Base-by-base conservation (phyloP, 2,888 invertebrate species). In the Atherix ibis region DNA sequence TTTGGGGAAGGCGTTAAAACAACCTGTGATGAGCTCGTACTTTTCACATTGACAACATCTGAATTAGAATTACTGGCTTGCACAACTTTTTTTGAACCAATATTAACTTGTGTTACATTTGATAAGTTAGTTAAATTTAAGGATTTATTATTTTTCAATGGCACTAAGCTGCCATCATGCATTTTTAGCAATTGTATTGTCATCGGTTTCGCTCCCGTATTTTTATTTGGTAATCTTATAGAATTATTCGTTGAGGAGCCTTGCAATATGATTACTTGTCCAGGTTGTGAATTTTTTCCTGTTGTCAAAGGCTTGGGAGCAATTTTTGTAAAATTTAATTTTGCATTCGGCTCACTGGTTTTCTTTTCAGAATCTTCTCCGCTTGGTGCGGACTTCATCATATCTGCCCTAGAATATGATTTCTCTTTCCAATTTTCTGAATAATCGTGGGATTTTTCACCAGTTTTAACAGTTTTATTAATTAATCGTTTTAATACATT, bases 141-240 rank as follows among this genome's bases (percentile, higher is more conserved):
- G 2, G 40, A 25, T 29, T 44, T 47, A 19, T 32, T 41, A 24
- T 43, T 34, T 30, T 51, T 49, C 1, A 51, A 16, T 3, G 48
- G 52, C 1, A 52, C 43, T 17, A 49, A 41, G 27, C 37, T 47
- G 3, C 51, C 50, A 32, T 48, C 49, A 2, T 49, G 34, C 14
- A 47, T 44, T 15, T 53, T 49, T 17, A 54, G 33, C n/a, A 54
- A 44, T 39, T 53, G 51, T 31, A 53, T 50, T 4, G 50, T 45
- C 14, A 51, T 43, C 4, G 49, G 34, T 15, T 34, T 34, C 6
- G 9, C 14, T 3, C 22, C 15, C 5, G 34, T 16, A 14, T 18
- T 31, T 10, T 26, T 27, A n/a, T 22, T 22, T 8, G 37, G 36
- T 9, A 43, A 37, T 13, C 43, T 32, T 10, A 43, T 38, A 4